Evolutionary conservation across 2,888 invertebrate genomes (phyloP).

Genomic region (Arctia plantaginis): DNA sequence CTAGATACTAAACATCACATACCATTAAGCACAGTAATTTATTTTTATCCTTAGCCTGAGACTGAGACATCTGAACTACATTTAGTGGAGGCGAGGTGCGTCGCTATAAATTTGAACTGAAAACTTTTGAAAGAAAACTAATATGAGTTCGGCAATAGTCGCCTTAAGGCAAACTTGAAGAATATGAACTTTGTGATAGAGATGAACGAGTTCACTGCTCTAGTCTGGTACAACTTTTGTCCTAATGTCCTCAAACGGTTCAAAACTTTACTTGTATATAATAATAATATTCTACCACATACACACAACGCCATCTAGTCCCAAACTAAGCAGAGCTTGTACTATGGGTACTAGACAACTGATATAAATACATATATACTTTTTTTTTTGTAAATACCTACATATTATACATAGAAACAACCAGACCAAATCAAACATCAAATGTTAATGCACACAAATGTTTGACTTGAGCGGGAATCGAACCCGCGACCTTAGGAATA

Average conservation of each 20-base stretch:
- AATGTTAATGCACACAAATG: no score
- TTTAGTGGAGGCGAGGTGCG: not conserved
- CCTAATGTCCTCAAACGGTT: slow-evolving; percentile 32
- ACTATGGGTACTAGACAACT: no score
- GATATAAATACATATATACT: no score
- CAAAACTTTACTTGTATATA: no score
- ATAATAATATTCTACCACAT: no score
- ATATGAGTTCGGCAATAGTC: not conserved
- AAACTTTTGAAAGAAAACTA: not conserved
- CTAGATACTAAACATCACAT: not conserved
- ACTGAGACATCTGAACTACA: not conserved
- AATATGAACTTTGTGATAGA: slow-evolving; percentile 20
- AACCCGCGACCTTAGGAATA: no score
- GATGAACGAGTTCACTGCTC: slow-evolving; percentile 14
- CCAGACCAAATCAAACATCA: no score
- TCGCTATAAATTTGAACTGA: not conserved
- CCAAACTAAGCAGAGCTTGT: no score
- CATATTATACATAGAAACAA: no score
- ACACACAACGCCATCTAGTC: no score
- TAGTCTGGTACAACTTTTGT: slow-evolving; percentile 22
- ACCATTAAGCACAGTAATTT: not conserved
- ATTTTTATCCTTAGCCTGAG: not conserved
- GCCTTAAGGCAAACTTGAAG: not conserved
- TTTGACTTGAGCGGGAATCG: no score
- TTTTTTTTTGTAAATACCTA: no score